Conservation (phyloP, 1,140 invertebrate species). For the Nasonia giraulti region DNA sequence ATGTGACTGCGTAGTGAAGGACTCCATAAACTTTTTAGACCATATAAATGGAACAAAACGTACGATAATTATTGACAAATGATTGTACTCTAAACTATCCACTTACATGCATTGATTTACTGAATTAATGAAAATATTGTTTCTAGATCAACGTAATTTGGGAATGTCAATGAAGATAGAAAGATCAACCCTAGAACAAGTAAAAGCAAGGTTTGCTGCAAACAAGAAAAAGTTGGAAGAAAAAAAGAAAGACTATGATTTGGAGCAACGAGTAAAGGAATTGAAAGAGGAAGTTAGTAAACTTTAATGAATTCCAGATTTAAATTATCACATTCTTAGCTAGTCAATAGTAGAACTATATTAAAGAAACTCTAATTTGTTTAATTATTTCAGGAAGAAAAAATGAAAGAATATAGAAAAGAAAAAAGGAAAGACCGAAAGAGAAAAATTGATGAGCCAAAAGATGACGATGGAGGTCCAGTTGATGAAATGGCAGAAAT, state of each 20-base stretch:
- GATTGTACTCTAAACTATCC: neutral
- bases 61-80: conserved; percentile 67
- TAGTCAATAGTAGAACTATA: neutral
- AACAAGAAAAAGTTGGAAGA: conserved; percentile 97
- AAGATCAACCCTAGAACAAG: conserved; percentile 95
- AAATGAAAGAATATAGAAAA: conserved; percentile 92
- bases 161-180: conserved; percentile 99
- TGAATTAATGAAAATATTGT: conserved; percentile 20
- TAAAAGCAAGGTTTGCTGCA: conserved; percentile 93
- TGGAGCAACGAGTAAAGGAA: conserved; percentile 92
- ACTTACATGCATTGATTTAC: neutral
- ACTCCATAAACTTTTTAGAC: conserved; percentile 99
- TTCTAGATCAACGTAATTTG: conserved; percentile 94
- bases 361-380: conserved; percentile 24
- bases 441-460: conserved; percentile 86
- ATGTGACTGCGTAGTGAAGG: conserved; percentile 97
- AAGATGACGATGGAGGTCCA: conserved; percentile 77
- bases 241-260: conserved; percentile 96
- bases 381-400: conserved; percentile 83
- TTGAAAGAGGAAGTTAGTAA: conserved; percentile 89
- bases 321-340: conserved; percentile 13
- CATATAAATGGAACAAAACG: conserved; percentile 99
- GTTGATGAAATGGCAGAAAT: conserved; percentile 92
- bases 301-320: neutral
- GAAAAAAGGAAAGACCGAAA: conserved; percentile 95